phyloP scores from a whole-genome alignment of 2,888 invertebrate genomes.

The Acanthosoma haemorrhoidale region DNA sequence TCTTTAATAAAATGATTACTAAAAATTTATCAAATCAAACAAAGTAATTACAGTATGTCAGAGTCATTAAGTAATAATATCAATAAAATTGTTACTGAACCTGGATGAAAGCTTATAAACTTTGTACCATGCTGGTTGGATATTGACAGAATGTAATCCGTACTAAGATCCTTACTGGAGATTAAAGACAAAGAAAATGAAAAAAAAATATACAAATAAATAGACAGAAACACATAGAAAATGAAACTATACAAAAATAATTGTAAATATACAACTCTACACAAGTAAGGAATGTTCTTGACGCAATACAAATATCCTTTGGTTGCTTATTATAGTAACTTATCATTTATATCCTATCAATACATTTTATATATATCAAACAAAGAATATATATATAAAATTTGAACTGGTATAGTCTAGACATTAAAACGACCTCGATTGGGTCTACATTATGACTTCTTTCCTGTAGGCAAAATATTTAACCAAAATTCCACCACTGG shows the following conservation, averaged over 20 bases:
- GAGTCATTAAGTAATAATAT: constrained; percentile 6
- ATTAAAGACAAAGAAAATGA: background rate
- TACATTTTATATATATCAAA: constrained; percentile 8
- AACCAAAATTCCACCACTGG: background rate
- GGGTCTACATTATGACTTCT: background rate
- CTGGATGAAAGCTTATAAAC: background rate
- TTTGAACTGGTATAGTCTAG: constrained; percentile 4
- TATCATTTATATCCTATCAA: constrained; percentile 9
- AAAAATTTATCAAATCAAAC: background rate
- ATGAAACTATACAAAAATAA: background rate
- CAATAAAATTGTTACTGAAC: background rate
- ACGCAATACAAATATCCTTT: constrained; percentile 1
- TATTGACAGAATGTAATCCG: background rate
- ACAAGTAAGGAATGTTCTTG: constrained; percentile 3
- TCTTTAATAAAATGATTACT: background rate
- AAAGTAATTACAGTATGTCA: constrained; percentile 2
- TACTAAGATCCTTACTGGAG: too few relatives aligned
- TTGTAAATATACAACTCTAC: constrained; percentile 1
- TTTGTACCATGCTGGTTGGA: background rate
- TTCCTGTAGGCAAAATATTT: background rate
- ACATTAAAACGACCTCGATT: constrained; percentile 7
- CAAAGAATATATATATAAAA: background rate
- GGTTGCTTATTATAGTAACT: constrained; percentile 5
- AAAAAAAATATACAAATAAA: constrained; percentile 12
- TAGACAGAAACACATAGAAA: background rate